Evolutionary conservation across 1,140 invertebrate genomes (phyloP).

Genomic region (Leptestheria dahalacensis): DNA sequence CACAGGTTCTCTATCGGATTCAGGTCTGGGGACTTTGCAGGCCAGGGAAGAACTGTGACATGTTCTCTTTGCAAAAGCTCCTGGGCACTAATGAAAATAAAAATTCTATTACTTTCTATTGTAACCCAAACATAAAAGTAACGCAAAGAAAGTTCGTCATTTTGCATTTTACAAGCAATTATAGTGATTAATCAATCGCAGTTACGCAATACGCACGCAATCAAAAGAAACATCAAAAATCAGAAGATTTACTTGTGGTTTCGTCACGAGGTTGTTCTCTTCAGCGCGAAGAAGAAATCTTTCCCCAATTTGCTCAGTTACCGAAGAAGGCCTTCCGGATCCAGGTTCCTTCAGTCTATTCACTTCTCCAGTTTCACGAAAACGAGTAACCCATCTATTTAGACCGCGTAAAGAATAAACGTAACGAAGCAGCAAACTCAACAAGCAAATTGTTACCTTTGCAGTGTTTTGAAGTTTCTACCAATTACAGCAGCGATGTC

Average conservation of each 20-base stretch:
- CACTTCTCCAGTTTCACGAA: neutral
- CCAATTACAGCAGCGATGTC: neutral
- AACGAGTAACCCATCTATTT: neutral
- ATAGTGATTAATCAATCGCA: too few species aligned
- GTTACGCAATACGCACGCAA: too few species aligned
- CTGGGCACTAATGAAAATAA: neutral
- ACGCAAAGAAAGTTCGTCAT: neutral
- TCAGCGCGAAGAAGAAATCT: neutral
- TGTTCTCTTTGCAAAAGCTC: neutral
- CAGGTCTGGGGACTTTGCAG: neutral
- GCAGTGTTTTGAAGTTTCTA: neutral
- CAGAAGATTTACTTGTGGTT: neutral
- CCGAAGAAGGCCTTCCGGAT: neutral
- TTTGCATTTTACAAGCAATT: neutral
- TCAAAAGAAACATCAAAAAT: too few species aligned
- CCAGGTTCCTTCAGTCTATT: neutral
- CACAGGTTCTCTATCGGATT: neutral
- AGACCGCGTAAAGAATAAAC: neutral
- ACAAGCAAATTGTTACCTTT: neutral
- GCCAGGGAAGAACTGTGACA: neutral
- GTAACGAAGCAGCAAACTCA: neutral
- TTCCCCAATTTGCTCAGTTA: neutral
- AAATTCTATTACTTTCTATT: too few species aligned
- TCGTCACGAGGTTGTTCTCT: neutral
- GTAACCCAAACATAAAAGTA: neutral